These are phyloP conservation scores for Struthidea cinerea DNA, from an alignment of 2,113 vertebrate genomes.

Conservation along the genomic window DNA sequence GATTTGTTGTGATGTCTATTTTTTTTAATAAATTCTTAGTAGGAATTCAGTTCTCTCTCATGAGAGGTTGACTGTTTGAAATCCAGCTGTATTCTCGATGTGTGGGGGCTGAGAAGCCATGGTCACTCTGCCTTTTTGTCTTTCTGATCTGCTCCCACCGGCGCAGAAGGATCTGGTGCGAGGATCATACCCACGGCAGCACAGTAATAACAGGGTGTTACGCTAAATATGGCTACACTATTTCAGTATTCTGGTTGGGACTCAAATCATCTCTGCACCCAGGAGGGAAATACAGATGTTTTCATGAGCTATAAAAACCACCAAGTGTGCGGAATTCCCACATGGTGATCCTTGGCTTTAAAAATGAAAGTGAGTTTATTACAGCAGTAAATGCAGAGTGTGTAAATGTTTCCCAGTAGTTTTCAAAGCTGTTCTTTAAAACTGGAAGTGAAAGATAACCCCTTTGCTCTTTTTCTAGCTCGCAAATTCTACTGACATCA, in stretches of 20 bases:
- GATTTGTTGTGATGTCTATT: not conserved
- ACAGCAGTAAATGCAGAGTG: not conserved
- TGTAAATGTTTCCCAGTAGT: not conserved
- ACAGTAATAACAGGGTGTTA: not conserved
- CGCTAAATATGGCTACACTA: not conserved
- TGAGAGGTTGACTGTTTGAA: not conserved
- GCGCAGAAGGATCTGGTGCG: fast-evolving
- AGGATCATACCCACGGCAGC: not conserved
- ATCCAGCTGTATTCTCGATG: fast-evolving
- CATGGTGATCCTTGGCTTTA: not conserved
- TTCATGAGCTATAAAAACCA: not conserved
- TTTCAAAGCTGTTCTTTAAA: not conserved
- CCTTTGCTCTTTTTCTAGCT: not conserved
- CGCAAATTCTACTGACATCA: not conserved
- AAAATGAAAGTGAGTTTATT: not conserved
- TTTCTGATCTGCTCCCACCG: not conserved
- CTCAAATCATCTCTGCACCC: not conserved
- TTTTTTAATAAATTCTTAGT: not conserved
- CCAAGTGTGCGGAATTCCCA: not conserved
- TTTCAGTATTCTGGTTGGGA: not conserved
- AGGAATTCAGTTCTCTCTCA: not conserved
- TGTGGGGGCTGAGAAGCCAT: not conserved
- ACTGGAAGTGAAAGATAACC: not conserved
- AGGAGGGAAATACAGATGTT: not conserved
- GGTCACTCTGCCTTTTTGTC: not conserved